Evolutionary conservation across 1,140 invertebrate genomes (phyloP), one percentile per base, ranked within the genome.

Genomic region (Scaptomyza hsui): DNA sequence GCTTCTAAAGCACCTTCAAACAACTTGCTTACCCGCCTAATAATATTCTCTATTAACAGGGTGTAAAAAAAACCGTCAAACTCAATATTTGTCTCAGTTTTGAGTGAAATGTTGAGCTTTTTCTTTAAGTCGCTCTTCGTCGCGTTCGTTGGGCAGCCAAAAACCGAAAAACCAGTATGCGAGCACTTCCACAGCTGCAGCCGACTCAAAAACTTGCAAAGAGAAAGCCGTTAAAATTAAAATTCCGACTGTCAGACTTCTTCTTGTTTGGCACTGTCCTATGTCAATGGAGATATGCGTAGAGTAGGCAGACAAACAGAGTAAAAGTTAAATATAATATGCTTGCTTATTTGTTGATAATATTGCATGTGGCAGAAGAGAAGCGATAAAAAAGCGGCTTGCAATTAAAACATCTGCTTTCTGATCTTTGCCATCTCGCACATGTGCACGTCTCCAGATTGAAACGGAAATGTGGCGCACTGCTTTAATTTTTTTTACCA

Each of bases 371-470:
- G 72, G 80, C 75, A 83, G 51, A 72, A 29, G 26, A 6, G 26
- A 21, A n/a, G n/a, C n/a, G 19, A 21, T 1, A 49, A 42, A 77
- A 61, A 60, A 61, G 4, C 32, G 60, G 68, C 61, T 59, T 62
- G 16, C 55, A 65, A 56, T 70, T 56, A 42, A 62, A 80, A 80
- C 80, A 85, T 85, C 81, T 85, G 80, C 44, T 52, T 53, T 72
- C 45, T 85, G 75, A 60, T 71, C 77, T 85, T 79, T 72, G 74
- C 60, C 74, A 62, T 69, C 57, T 57, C 69, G 67, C 80, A 83
- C 79, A 85, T 85, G 81, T 85, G 76, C 72, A 21, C n/a, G 2
- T 15, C 1, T 5, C n/a, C 12, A 41, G 13, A 42, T 29, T 19
- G 21, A 41, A 72, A 29, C 42, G 61, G 12, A 61, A 79, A 83